phyloP scores from a whole-genome alignment of 2,888 invertebrate genomes.

The Drosophila mettleri region DNA sequence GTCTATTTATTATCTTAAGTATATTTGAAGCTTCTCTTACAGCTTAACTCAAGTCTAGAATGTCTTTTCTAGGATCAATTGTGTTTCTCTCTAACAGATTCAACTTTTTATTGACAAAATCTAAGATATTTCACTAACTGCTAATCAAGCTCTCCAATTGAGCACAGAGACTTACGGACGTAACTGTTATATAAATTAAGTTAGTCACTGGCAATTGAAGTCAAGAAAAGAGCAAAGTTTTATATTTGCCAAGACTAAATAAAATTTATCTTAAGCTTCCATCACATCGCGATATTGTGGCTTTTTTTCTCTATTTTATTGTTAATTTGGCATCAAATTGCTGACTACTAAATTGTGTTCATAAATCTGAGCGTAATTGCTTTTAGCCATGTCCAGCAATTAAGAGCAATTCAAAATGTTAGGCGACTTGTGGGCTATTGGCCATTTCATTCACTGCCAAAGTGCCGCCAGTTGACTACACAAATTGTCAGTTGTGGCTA shows the following conservation, averaged over 20 bases:
- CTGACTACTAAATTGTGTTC: conserved; percentile 55
- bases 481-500: conserved; percentile 37
- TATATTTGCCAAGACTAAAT: conserved; percentile 16
- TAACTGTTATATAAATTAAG: background rate
- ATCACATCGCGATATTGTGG: conserved; percentile 11
- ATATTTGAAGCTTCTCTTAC: too few species aligned
- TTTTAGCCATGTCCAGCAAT: conserved; percentile 54
- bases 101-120: too few species aligned
- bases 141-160: too few species aligned
- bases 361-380: conserved; percentile 62
- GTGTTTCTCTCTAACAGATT: too few species aligned
- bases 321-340: conserved; percentile 27
- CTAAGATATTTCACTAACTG: background rate
- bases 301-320: background rate
- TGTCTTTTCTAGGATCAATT: too few species aligned
- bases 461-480: conserved; percentile 34
- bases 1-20: too few species aligned
- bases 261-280: conserved; percentile 17
- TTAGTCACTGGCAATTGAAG: background rate
- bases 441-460: conserved; percentile 17
- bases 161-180: too few species aligned
- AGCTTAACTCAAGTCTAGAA: too few species aligned
- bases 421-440: conserved; percentile 38
- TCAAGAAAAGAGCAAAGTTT: background rate
- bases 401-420: conserved; percentile 64